Conservation (phyloP, 1,140 invertebrate genomes). For the Homalodisca vitripennis region DNA sequence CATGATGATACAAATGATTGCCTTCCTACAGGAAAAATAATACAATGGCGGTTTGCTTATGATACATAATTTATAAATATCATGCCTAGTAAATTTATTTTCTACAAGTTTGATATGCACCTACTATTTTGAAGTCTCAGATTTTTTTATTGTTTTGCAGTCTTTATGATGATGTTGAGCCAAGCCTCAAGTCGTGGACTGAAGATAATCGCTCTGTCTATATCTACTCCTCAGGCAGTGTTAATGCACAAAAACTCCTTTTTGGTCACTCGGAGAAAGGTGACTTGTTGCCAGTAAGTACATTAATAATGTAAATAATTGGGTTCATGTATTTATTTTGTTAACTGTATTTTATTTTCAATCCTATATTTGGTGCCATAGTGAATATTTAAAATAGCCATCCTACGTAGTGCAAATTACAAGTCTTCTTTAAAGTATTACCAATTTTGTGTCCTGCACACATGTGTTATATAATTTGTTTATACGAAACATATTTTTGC, state of each 20-base stretch:
- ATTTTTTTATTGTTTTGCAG: slow-evolving; percentile 64
- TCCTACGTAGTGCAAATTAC: neutral
- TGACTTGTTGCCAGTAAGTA: slow-evolving; percentile 64
- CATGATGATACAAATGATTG: no score
- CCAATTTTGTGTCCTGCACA: neutral
- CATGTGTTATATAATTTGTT: neutral
- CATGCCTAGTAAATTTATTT: no score
- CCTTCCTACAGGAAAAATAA: no score
- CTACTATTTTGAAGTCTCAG: no score
- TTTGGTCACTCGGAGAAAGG: slow-evolving; percentile 76
- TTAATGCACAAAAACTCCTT: slow-evolving; percentile 86
- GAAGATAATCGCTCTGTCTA: slow-evolving; percentile 67
- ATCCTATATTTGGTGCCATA: neutral
- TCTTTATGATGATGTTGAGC: slow-evolving; percentile 81
- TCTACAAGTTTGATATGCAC: no score
- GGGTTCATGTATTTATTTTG: neutral
- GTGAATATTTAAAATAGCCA: neutral
- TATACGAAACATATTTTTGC: neutral
- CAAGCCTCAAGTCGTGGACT: slow-evolving; percentile 69
- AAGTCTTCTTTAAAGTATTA: neutral
- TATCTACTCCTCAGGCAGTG: slow-evolving; percentile 90
- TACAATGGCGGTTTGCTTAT: no score
- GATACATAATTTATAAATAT: no score
- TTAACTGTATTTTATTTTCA: neutral
- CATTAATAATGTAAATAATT: slow-evolving; percentile 1